Evolutionary conservation across 2,113 vertebrate species (phyloP).

Genomic region (Misgurnus anguillicaudatus): DNA sequence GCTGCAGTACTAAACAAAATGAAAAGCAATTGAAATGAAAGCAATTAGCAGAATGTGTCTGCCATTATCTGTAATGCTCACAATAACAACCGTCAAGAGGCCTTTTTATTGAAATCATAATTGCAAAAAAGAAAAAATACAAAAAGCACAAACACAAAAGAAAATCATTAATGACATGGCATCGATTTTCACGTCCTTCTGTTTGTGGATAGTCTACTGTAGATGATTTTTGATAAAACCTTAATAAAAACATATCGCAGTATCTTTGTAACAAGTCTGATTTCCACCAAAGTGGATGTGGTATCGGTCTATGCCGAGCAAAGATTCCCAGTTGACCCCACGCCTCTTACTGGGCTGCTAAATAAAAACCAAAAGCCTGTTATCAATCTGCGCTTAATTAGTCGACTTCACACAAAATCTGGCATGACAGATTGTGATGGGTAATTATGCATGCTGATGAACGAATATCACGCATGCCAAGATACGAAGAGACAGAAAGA

Average conservation of each 20-base stretch:
- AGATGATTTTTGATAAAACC: neutral
- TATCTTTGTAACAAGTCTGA: neutral
- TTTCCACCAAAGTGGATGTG: neutral
- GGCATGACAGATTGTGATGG: conserved; percentile 39
- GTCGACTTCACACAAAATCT: conserved; percentile 39
- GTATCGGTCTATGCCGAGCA: conserved; percentile 2
- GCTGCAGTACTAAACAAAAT: conserved; percentile 9
- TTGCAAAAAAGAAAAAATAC: conserved; percentile 6
- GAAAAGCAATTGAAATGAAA: neutral
- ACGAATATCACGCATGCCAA: conserved; percentile 42
- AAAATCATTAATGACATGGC: neutral
- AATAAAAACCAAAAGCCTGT: conserved; percentile 46
- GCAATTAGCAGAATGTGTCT: neutral
- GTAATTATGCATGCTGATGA: conserved; percentile 46
- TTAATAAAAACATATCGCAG: neutral
- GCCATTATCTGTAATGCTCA: conserved; percentile 13
- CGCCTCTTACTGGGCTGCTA: conserved; percentile 26
- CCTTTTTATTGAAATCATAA: conserved; percentile 18
- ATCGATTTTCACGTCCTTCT: neutral
- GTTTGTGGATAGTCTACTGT: neutral
- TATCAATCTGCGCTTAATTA: conserved; percentile 47
- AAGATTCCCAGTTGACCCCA: conserved; percentile 29
- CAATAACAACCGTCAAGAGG: conserved; percentile 7
- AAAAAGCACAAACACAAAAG: neutral
- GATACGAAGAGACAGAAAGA: conserved; percentile 23